Percentiles rank a stretch among this genome's conserved stretches.
Evolutionary conservation across 2,797 vertebrate species (phyloP).

Genomic region (Sciurus carolinensis): DNA sequence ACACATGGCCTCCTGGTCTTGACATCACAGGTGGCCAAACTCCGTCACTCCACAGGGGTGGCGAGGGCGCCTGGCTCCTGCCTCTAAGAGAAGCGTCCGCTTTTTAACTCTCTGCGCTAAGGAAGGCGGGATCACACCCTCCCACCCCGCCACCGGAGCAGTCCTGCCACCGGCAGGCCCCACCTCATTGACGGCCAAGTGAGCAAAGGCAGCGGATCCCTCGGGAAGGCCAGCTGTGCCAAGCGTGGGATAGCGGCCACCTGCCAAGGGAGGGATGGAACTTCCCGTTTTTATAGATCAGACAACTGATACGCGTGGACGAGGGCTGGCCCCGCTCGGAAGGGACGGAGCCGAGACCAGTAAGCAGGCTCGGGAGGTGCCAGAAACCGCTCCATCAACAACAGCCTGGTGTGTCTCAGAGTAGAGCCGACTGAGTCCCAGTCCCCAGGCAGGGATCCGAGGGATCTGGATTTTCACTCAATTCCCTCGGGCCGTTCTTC

Average conservation of each 20-base stretch:
- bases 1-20: background rate
- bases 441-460: slow-evolving; percentile 34
- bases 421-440: background rate
- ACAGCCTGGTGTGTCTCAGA: background rate
- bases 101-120: background rate
- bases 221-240: background rate
- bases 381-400: background rate
- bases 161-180: background rate
- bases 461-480: slow-evolving; percentile 14
- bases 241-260: background rate
- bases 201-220: background rate
- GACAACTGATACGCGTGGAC: background rate
- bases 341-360: background rate
- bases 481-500: background rate
- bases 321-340: background rate
- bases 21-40: fast-evolving
- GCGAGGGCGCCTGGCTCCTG: background rate
- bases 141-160: background rate
- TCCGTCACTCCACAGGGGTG: background rate
- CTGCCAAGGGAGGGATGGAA: slow-evolving; percentile 1
- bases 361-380: background rate
- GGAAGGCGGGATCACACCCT: background rate
- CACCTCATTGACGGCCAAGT: background rate
- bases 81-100: background rate
- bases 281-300: slow-evolving; percentile 17